These are phyloP conservation scores for Margarornis squamiger DNA, from an alignment of 2,797 vertebrate species.

Conservation along the genomic window DNA sequence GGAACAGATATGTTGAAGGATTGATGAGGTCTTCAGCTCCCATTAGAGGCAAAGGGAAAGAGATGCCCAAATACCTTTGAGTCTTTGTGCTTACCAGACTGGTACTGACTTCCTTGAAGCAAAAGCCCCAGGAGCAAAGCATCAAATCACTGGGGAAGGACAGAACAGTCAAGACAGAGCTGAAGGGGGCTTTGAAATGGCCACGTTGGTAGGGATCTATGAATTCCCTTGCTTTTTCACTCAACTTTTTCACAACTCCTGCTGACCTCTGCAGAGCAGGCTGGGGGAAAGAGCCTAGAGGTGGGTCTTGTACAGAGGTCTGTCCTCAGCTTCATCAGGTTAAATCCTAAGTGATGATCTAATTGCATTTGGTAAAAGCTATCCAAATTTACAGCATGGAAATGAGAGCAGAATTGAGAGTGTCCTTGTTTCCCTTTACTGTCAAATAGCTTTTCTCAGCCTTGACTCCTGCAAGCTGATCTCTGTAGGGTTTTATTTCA, in stretches of 20 bases:
- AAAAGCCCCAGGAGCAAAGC: not conserved
- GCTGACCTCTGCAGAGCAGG: not conserved
- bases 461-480: conserved; percentile 7
- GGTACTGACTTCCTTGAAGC: not conserved
- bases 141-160: not conserved
- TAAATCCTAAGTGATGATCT: conserved; percentile 7
- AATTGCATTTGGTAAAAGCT: not conserved
- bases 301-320: not conserved
- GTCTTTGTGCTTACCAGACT: not conserved
- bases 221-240: not conserved
- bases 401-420: conserved; percentile 22
- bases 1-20: not conserved
- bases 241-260: not conserved
- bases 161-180: not conserved
- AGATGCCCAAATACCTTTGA: not conserved
- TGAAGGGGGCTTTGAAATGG: not conserved
- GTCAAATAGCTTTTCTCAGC: conserved; percentile 34
- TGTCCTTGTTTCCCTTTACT: conserved; percentile 40
- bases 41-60: not conserved
- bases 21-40: not conserved
- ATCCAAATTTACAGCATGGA: conserved; percentile 33
- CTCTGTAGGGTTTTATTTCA: conserved; percentile 40
- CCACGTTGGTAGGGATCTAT: not conserved
- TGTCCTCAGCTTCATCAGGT: not conserved
- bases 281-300: not conserved